These are phyloP conservation scores for Corydoras sp. DNA, from an alignment of 2,113 vertebrate genomes.

Conservation along the genomic window DNA sequence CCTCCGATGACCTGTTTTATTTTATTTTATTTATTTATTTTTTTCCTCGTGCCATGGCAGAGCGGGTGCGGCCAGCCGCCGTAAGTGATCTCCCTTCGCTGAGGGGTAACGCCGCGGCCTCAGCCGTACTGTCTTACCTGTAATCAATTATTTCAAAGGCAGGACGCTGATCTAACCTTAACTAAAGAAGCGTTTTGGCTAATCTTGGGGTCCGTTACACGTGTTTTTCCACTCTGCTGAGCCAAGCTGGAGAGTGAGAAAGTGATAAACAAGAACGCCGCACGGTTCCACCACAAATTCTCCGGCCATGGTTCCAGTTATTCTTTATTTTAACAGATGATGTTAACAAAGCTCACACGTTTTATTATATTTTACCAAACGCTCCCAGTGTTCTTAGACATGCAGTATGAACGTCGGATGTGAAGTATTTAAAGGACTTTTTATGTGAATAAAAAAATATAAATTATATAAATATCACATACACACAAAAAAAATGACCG, in stretches of 20 bases:
- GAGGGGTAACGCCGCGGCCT: constrained; percentile 31
- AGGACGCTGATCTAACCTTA: constrained; percentile 45
- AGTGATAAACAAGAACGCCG: not conserved
- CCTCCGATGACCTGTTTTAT: constrained; percentile 7
- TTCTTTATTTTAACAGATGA: no score
- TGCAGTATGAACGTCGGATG: no score
- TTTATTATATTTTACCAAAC: no score
- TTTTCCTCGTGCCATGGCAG: not conserved
- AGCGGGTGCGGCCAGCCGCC: constrained; percentile 14
- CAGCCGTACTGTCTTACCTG: constrained; percentile 40
- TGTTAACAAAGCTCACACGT: no score
- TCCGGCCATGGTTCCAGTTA: no score
- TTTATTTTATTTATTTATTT: not conserved
- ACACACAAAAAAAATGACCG: no score
- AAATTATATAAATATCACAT: no score
- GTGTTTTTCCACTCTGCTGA: constrained; percentile 35
- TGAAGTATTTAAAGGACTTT: no score
- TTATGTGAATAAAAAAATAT: no score
- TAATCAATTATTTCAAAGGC: constrained; percentile 46
- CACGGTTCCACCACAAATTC: no score
- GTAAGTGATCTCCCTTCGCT: constrained; percentile 39
- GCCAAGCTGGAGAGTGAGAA: constrained; percentile 11
- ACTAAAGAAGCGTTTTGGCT: constrained; percentile 48
- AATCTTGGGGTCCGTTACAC: constrained; percentile 39
- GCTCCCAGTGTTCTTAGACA: no score